These are phyloP conservation scores for Lates japonicus DNA, from an alignment of 2,797 vertebrate species.

Conservation along the genomic window DNA sequence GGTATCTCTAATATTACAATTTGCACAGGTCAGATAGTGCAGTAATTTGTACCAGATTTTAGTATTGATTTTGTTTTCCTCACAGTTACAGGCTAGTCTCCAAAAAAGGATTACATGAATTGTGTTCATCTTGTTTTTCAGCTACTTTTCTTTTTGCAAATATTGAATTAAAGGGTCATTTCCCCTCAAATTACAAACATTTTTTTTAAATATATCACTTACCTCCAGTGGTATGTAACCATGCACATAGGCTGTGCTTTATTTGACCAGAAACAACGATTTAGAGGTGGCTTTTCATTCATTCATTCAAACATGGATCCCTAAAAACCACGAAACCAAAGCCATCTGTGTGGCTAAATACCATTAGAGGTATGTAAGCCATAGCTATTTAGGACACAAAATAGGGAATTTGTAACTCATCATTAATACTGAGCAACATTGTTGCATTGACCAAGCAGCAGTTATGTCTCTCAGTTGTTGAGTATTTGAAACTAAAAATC, in stretches of 20 bases:
- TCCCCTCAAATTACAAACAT: background rate
- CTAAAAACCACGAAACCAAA: background rate
- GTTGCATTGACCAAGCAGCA: background rate
- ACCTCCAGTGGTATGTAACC: background rate
- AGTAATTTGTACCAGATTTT: constrained; percentile 30
- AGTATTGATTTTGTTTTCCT: constrained; percentile 21
- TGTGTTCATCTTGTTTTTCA: constrained; percentile 17
- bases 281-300: background rate
- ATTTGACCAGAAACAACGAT: background rate
- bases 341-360: background rate
- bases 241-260: background rate
- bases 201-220: background rate
- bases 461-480: background rate
- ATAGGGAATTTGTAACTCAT: too few species aligned
- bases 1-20: constrained; percentile 33
- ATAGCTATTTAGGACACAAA: background rate
- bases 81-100: constrained; percentile 7
- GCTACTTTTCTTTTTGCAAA: background rate
- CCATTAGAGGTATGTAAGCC: background rate
- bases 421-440: too few species aligned
- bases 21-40: constrained; percentile 24
- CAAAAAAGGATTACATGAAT: background rate
- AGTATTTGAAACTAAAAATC: background rate
- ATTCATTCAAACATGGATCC: background rate
- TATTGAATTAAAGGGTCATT: background rate